These are phyloP conservation scores for Lasioglossum marginatum DNA, from an alignment of 2,888 invertebrate genomes.

Conservation along the genomic window DNA sequence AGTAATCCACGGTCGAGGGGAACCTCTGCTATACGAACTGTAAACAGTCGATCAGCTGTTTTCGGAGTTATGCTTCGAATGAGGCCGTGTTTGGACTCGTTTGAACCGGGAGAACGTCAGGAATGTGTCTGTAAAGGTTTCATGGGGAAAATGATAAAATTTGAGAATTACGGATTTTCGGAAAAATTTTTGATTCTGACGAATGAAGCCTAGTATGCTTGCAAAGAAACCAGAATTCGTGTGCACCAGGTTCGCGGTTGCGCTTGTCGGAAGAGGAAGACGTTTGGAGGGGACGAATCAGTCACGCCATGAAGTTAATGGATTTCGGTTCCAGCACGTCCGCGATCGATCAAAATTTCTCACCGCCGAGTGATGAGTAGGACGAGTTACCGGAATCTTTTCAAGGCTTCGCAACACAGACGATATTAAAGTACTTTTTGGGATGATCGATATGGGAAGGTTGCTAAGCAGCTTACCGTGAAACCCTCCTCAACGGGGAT, in stretches of 20 bases:
- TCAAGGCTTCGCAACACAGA: conserved; percentile 42
- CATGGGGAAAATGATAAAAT: not conserved
- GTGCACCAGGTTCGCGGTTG: not conserved
- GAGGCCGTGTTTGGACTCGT: not conserved
- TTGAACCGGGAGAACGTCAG: not conserved
- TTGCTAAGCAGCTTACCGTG: conserved; percentile 87
- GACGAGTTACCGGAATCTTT: conserved; percentile 41
- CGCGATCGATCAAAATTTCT: conserved; percentile 50
- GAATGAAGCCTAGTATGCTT: too few species aligned
- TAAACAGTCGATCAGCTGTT: not conserved
- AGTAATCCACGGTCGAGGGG: not conserved
- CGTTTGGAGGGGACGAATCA: not conserved
- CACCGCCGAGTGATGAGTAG: conserved; percentile 17
- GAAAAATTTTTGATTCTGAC: not conserved
- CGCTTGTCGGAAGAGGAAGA: not conserved
- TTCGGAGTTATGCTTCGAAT: not conserved
- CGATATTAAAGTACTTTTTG: conserved; percentile 59
- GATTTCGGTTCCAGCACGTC: conserved; percentile 10
- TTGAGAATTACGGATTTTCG: not conserved
- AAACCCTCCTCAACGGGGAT: conserved; percentile 96
- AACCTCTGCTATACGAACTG: not conserved
- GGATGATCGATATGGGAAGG: conserved; percentile 60
- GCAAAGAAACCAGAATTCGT: not conserved
- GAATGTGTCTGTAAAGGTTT: not conserved
- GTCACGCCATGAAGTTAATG: not conserved